Evolutionary conservation across 2,797 vertebrate genomes (phyloP).

Genomic region (Microctenopoma lineatum): DNA sequence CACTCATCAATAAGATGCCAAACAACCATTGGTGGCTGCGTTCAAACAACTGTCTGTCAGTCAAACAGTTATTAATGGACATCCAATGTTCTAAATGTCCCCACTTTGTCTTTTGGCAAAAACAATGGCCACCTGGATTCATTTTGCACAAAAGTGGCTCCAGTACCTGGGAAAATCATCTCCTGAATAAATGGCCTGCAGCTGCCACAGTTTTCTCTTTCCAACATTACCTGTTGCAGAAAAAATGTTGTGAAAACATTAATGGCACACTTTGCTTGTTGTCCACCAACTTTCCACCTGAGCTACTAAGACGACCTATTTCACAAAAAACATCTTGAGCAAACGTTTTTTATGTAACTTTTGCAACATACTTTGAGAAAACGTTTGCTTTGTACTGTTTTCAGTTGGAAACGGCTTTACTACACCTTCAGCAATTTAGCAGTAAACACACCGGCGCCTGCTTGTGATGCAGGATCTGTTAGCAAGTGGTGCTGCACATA

Average conservation of each 20-base stretch:
- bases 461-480: background rate
- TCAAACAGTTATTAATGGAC: constrained; percentile 58
- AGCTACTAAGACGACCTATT: background rate
- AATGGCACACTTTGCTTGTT: background rate
- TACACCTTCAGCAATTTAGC: background rate
- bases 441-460: background rate
- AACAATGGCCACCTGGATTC: constrained; percentile 74
- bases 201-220: constrained; percentile 61
- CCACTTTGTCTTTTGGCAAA: constrained; percentile 66
- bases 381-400: background rate
- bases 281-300: background rate
- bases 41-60: constrained; percentile 65
- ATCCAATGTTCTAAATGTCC: constrained; percentile 46
- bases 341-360: background rate
- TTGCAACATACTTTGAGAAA: background rate
- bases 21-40: constrained; percentile 44
- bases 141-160: constrained; percentile 62
- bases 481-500: background rate
- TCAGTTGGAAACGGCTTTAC: background rate
- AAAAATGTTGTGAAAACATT: constrained; percentile 13
- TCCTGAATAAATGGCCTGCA: constrained; percentile 60
- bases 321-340: constrained; percentile 27
- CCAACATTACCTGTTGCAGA: constrained; percentile 41
- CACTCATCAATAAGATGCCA: constrained; percentile 52
- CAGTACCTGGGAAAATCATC: constrained; percentile 50